Base-by-base conservation (phyloP, 37 sponge, comb jelly and placozoan genomes). In the Ephydatia muelleri region DNA sequence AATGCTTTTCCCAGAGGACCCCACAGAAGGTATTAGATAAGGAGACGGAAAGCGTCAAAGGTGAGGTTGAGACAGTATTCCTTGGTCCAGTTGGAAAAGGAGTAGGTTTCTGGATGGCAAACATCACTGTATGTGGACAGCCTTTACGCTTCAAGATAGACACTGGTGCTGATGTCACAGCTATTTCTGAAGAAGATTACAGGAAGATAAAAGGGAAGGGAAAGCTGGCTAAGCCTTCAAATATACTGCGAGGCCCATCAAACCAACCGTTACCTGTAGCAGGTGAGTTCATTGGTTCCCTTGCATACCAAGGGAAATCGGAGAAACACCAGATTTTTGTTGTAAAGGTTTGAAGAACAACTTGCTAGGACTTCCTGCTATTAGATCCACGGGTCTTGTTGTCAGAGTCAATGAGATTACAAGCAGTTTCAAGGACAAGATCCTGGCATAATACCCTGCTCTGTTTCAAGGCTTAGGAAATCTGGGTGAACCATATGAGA, bases 161-260 rank as follows among this genome's bases (percentile, higher is more conserved):
- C 78, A 77, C 78, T 77, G 78, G 78, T 47, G 78, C 78, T 31
- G 78, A 77, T 28, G 78, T 77, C 78, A 77, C 78, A 40, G 64
- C 40, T 9, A 5, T 77, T 6, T 38, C 78, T 13, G 78, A 77
- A 38, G 40, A 77, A 48, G 4, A 57, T 57, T 57, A 11, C 57
- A 57, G 19, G 57, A 57, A 57, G 57, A 11, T 57, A 57, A 5
- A 57, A 57, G 57, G 57, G 0, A 57, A 14, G 19, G 19, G 57
- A 57, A 57, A 57, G 6, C 57, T 57, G 57, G 19, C 16, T 57
- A 57, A 13, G 19, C 57, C 16, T 57, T 57, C 57, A 57, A 57
- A 57, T 19, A 4, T 57, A 57, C 57, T 57, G 57, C 57, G 57
- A 57, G 57, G 16, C 12, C 57, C 16, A 11, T 57, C 57, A 57